A percentile compares a stretch with the other conserved stretches of the same genome.
Evolutionary conservation across 2,797 vertebrate species (phyloP).

Genomic region (Lacerta agilis): DNA sequence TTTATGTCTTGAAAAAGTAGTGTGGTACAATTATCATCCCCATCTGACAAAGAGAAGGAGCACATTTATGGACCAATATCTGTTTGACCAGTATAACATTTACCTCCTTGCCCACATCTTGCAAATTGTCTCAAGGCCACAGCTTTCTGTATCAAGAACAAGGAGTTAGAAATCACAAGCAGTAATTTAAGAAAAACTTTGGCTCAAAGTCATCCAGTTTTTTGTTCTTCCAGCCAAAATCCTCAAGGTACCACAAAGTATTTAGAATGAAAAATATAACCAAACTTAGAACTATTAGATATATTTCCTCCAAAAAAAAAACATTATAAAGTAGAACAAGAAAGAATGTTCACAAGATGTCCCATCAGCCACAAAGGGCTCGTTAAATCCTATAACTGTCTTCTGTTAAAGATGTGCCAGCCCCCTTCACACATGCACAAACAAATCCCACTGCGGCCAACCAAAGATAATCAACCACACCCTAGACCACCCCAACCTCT

Average conservation of each 20-base stretch:
- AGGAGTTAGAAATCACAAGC: not conserved
- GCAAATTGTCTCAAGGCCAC: not conserved
- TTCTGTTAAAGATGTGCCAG: slow-evolving; percentile 13
- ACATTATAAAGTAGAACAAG: slow-evolving; percentile 19
- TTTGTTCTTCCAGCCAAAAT: not conserved
- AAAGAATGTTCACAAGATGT: slow-evolving; percentile 14
- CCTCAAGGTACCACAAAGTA: not conserved
- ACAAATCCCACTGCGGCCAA: too few relatives aligned
- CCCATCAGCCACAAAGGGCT: slow-evolving; percentile 7
- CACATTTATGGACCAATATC: not conserved
- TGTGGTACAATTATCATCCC: not conserved
- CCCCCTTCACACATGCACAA: not conserved
- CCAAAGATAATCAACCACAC: too few relatives aligned
- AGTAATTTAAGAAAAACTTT: not conserved
- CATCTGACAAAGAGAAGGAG: not conserved
- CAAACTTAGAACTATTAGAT: not conserved
- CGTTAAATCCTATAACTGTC: slow-evolving; percentile 15
- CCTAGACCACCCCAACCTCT: too few relatives aligned
- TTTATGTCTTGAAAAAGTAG: not conserved
- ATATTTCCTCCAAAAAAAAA: not conserved
- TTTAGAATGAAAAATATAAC: not conserved
- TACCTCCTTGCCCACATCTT: slow-evolving; percentile 11
- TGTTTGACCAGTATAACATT: not conserved
- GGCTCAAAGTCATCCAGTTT: slow-evolving; percentile 11
- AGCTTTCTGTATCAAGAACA: not conserved